Base-by-base conservation (phyloP, 2,888 invertebrate genomes). In the Machimus atricapillus region DNA sequence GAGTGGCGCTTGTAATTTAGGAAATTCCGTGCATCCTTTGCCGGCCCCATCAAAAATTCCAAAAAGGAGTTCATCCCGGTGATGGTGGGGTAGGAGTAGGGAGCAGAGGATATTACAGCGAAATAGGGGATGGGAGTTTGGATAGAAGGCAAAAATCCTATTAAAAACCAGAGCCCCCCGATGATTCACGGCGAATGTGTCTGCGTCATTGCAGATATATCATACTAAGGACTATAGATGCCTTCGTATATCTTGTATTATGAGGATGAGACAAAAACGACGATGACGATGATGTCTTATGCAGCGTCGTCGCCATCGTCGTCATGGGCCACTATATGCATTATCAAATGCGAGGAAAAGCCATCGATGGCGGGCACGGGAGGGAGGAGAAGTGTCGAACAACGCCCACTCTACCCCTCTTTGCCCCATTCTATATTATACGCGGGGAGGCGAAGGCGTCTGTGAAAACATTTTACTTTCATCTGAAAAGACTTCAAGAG, bases 401-500 rank as follows among this genome's bases (percentile, higher is more conserved):
- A 16, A 19, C 27, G n/a, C 34, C 34, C 19, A 12, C 34, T 3
- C 23, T n/a, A 1, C 19, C 23, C 12, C 27, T 12, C 7, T 23
- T 8, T 9, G 16, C 16, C 4, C 43, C 16, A 14, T 1, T 2
- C 31, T 31, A 31, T 31, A 1, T 14, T 16, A 19, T 23, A 52
- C 23, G 19, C 8, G 23, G 6, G 56, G 31, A 34, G 31, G 37
- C 58, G 58, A 82, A 82, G 58, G 58, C 82, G 82, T 82, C 58
- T 82, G 66, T 58, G 52, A 82, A 82, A 82, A 82, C 82, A 82
- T 58, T 82, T 82, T 58, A 82, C 82, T 82, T 82, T 82, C 82
- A 82, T 82, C 66, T 58, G 40, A 82, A 82, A 82, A 58, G 82
- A 31, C 58, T 82, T 82, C 58, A 66, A 82, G 82, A 58, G 82